Evolutionary conservation across 2,113 vertebrate species (phyloP).

Genomic region (Chinchilla lanigera): DNA sequence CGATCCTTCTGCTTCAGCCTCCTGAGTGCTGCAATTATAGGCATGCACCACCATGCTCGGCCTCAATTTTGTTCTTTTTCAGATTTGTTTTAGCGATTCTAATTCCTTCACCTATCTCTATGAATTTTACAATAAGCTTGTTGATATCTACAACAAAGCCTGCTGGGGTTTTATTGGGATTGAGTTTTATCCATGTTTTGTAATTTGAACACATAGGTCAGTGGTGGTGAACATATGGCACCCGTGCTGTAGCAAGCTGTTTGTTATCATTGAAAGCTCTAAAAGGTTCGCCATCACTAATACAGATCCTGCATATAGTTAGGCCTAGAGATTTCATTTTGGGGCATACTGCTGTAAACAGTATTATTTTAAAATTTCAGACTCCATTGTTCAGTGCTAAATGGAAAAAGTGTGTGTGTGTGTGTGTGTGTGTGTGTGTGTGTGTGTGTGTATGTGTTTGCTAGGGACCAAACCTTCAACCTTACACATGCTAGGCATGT

Average conservation of each 20-base stretch:
- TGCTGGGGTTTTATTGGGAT: background rate
- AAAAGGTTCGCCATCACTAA: background rate
- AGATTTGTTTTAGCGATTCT: background rate
- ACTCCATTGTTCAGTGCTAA: background rate
- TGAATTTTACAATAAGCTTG: background rate
- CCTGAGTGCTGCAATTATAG: too few species aligned
- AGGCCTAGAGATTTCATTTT: background rate
- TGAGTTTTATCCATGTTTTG: background rate
- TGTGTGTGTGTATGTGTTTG: background rate
- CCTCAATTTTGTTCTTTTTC: background rate
- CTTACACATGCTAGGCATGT: background rate
- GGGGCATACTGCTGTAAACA: background rate
- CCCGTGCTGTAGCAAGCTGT: background rate
- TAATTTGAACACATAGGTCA: background rate
- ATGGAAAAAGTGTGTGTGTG: background rate
- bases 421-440: background rate
- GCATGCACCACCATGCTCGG: too few species aligned
- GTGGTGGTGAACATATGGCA: background rate
- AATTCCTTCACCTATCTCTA: background rate
- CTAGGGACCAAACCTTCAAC: background rate
- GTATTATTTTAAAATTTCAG: background rate
- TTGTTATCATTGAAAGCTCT: background rate
- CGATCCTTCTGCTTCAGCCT: too few species aligned
- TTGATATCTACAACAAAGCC: background rate
- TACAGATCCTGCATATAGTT: background rate